Evolutionary conservation across 1,140 invertebrate genomes (phyloP), one percentile per base, ranked within the genome.

Genomic region (Bombus soroeensis): DNA sequence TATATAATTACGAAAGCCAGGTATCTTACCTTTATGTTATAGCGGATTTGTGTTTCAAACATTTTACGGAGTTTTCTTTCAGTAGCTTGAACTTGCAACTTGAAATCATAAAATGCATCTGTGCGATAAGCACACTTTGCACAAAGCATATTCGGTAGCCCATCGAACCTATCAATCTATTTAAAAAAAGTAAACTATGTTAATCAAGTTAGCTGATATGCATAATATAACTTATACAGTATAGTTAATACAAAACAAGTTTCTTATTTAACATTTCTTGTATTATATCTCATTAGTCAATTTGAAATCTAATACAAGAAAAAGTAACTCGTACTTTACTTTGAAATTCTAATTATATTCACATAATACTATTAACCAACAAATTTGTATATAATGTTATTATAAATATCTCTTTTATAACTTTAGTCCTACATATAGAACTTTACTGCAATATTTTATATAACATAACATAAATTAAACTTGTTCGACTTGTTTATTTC

Each of bases 101-200:
- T 94, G 41, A 95, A 95, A 53, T 93, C 88, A 75, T 94, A 93
- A 76, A 94, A 95, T 59, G 92, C 81, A 88, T 93, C 89, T 4
- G 92, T 94, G 41, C 92, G 91, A 68, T 93, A 93, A 57, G 93
- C 94, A 92, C 94, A 95, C 84, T 94, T 95, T n/a, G 88, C 47
- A 57, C 94, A 95, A 10, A 95, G 86, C 87, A 93, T 94, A 22
- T 87, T 92, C 74, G 95, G 95, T 41, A 95, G 62, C 2, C 93
- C 94, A 87, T 95, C 94, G 47, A 88, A 92, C 43, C 80, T 89
- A 68, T 94, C 88, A 62, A 95, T 91, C 95, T 95, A 76, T 66
- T 89, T 82, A 87, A 59, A 43, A 47, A 76, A 66, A 13, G 47
- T 6, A 28, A 68, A 82, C 6, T 1, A 13, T 32, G 8, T 37